phyloP scores from a whole-genome alignment of 2,888 invertebrate species.

The Microdon myrmicae region DNA sequence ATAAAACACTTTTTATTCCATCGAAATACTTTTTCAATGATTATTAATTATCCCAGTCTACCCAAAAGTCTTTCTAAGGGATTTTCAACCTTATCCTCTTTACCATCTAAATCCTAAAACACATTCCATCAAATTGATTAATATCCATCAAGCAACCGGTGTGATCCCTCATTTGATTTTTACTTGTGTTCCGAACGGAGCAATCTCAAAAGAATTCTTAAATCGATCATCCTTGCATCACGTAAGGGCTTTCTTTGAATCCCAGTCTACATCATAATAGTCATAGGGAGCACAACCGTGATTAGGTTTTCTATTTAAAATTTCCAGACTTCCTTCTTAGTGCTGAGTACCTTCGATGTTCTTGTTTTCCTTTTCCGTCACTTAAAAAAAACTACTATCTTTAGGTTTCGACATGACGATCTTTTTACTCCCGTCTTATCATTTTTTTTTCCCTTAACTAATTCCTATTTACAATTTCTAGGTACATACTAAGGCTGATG shows the following conservation, averaged over 20 bases:
- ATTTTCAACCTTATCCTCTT: slow-evolving; percentile 21
- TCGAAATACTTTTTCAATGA: not conserved
- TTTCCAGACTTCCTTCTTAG: slow-evolving; percentile 43
- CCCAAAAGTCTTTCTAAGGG: slow-evolving; percentile 12
- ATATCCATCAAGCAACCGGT: slow-evolving; percentile 27
- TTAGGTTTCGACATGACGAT: slow-evolving; percentile 27
- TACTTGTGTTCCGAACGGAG: slow-evolving; percentile 18
- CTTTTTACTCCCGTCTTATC: slow-evolving; percentile 31
- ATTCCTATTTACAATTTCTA: slow-evolving; percentile 50
- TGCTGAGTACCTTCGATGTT: slow-evolving; percentile 10
- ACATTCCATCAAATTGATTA: slow-evolving; percentile 37
- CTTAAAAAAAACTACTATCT: slow-evolving; percentile 18
- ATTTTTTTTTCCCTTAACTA: slow-evolving; percentile 46
- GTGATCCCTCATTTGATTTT: slow-evolving; percentile 18
- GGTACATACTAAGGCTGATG: slow-evolving; percentile 43
- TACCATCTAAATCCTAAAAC: not conserved
- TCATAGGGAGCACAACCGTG: slow-evolving; percentile 10
- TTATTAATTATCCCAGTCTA: slow-evolving; percentile 19
- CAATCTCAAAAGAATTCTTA: slow-evolving; percentile 36
- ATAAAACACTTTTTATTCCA: slow-evolving; percentile 2
- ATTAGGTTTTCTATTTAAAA: slow-evolving; percentile 37
- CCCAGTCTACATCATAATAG: slow-evolving; percentile 16
- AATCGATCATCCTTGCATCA: slow-evolving; percentile 48
- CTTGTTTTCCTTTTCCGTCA: slow-evolving; percentile 6
- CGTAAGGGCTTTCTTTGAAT: slow-evolving; percentile 33